Evolutionary conservation across 2,888 invertebrate species (phyloP).

Genomic region (Bhutanitis thaidina): DNA sequence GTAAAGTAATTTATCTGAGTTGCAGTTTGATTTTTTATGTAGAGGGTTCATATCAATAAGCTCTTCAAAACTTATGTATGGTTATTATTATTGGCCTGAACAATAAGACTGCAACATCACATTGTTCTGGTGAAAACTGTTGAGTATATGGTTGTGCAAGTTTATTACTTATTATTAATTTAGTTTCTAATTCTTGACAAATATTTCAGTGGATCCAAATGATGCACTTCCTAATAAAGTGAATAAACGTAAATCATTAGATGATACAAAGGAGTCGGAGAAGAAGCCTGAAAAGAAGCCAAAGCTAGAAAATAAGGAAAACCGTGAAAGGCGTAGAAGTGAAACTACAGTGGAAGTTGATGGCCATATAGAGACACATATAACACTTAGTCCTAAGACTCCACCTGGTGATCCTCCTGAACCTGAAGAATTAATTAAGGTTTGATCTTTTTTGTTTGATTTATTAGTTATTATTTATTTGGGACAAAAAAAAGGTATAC

Average conservation of each 20-base stretch:
- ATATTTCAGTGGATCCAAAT: slow-evolving; percentile 57
- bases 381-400: slow-evolving; percentile 88
- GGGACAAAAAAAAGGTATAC: too few relatives aligned
- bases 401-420: slow-evolving; percentile 93
- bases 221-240: slow-evolving; percentile 54
- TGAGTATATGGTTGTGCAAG: too few relatives aligned
- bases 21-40: too few relatives aligned
- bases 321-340: slow-evolving; percentile 57
- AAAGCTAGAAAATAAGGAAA: slow-evolving; percentile 39
- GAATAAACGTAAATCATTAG: slow-evolving; percentile 53
- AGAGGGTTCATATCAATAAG: too few relatives aligned
- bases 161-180: too few relatives aligned
- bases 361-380: slow-evolving; percentile 87
- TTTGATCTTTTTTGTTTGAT: slow-evolving; percentile 35
- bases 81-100: too few relatives aligned
- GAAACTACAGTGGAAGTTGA: slow-evolving; percentile 80
- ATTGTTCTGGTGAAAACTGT: too few relatives aligned
- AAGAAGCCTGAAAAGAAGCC: slow-evolving; percentile 62
- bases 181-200: not conserved
- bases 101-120: too few relatives aligned
- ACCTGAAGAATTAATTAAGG: slow-evolving; percentile 94
- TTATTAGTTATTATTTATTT: too few relatives aligned
- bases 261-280: slow-evolving; percentile 35
- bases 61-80: too few relatives aligned
- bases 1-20: too few relatives aligned